phyloP scores from a whole-genome alignment of 1,140 invertebrate species.

The Drosophila willistoni region DNA sequence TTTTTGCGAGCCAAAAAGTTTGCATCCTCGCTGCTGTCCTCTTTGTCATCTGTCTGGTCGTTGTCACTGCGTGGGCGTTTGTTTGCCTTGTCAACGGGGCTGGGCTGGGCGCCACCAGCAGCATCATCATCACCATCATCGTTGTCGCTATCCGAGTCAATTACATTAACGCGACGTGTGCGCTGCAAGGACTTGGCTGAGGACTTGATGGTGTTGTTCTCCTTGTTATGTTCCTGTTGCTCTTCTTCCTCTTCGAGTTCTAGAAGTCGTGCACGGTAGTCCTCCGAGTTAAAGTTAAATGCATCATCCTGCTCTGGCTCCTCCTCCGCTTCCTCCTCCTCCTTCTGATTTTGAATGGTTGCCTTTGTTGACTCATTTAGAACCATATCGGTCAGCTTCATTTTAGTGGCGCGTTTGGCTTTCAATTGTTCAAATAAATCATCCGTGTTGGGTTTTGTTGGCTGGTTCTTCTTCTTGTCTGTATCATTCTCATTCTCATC shows the following conservation, averaged over 20 bases:
- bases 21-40: conserved; percentile 67
- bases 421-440: conserved; percentile 82
- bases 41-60: conserved; percentile 44
- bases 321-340: conserved; percentile 44
- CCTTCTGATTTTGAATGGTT: conserved; percentile 30
- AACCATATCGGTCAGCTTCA: conserved; percentile 69
- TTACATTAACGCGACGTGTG: conserved; percentile 81
- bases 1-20: conserved; percentile 77
- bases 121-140: conserved; percentile 25
- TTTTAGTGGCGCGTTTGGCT: conserved; percentile 73
- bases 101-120: conserved; percentile 53
- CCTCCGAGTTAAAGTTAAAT: conserved; percentile 80
- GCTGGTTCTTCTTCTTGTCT: background rate
- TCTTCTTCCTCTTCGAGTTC: conserved; percentile 68
- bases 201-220: conserved; percentile 72
- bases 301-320: conserved; percentile 36
- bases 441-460: conserved; percentile 54
- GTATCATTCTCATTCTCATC: conserved; percentile 1
- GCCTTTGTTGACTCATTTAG: conserved; percentile 55
- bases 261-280: conserved; percentile 71
- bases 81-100: conserved; percentile 59
- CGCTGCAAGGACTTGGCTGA: conserved; percentile 54
- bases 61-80: conserved; percentile 74
- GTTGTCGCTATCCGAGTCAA: conserved; percentile 81
- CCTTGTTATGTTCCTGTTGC: conserved; percentile 47